Conservation (phyloP, 1,140 invertebrate genomes). For the Aphidius ervi region DNA sequence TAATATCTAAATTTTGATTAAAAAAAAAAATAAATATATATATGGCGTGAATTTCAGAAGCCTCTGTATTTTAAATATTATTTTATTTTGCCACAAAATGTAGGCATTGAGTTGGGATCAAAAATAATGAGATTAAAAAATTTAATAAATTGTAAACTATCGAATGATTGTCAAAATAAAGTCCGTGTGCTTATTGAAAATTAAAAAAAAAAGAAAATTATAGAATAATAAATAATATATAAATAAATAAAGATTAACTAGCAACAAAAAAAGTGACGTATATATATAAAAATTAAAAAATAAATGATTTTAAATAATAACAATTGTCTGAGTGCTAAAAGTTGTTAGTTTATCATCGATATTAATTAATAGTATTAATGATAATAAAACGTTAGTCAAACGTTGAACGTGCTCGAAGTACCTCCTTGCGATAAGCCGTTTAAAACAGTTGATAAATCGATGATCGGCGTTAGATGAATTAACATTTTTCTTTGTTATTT, state of each 20-base stretch:
- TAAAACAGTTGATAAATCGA: constrained; percentile 9
- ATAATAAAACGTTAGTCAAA: constrained; percentile 17
- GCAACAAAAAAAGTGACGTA: no score
- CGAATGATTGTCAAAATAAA: neutral
- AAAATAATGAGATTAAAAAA: neutral
- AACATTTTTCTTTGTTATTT: no score
- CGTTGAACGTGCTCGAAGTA: constrained; percentile 18
- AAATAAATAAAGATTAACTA: neutral
- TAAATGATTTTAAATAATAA: constrained; percentile 1
- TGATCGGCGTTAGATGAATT: neutral
- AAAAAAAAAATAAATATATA: no score
- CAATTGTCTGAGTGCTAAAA: constrained; percentile 6
- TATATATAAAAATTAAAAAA: constrained; percentile 2
- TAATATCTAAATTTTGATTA: no score
- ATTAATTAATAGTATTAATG: constrained; percentile 11
- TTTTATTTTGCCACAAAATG: neutral
- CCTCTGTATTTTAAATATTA: neutral
- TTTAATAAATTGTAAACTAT: constrained; percentile 7
- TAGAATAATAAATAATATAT: neutral
- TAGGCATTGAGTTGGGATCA: neutral
- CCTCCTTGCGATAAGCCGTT: constrained; percentile 12
- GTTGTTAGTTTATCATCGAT: constrained; percentile 9
- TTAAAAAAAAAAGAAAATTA: neutral
- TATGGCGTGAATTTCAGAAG: no score
- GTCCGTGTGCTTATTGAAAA: neutral